Percentiles rank a stretch among this genome's conserved stretches.
Evolutionary conservation across 2,797 vertebrate genomes (phyloP).

Genomic region (Coregonus suidteri): DNA sequence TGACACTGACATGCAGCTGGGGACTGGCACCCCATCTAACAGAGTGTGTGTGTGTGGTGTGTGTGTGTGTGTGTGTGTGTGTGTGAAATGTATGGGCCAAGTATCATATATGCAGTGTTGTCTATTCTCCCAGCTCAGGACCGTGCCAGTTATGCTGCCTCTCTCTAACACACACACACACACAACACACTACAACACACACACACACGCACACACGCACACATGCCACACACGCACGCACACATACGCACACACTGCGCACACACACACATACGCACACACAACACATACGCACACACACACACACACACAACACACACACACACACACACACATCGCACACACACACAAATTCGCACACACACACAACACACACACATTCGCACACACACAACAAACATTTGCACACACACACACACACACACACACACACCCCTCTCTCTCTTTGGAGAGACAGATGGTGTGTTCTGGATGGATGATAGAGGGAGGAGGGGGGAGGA

Average conservation of each 20-base stretch:
- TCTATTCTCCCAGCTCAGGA: not conserved
- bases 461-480: conserved; percentile 42
- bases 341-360: not conserved
- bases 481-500: too few relatives aligned
- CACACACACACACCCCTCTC: not conserved
- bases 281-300: too few relatives aligned
- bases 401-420: not conserved
- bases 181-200: too few relatives aligned
- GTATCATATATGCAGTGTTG: not conserved
- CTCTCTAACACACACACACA: not conserved
- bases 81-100: not conserved
- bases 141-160: not conserved
- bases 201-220: not conserved
- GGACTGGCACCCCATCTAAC: not conserved
- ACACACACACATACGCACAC: too few relatives aligned
- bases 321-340: too few relatives aligned
- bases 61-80: too few relatives aligned
- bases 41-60: too few relatives aligned
- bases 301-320: not conserved
- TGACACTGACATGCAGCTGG: not conserved
- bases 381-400: not conserved
- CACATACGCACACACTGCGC: too few relatives aligned
- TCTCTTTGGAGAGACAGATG: conserved; percentile 32
- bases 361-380: not conserved
- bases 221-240: too few relatives aligned